A percentile compares a stretch with the other conserved stretches of the same genome.
Conservation (phyloP, 2,113 vertebrate genomes). For the Nothoprocta pentlandii region DNA sequence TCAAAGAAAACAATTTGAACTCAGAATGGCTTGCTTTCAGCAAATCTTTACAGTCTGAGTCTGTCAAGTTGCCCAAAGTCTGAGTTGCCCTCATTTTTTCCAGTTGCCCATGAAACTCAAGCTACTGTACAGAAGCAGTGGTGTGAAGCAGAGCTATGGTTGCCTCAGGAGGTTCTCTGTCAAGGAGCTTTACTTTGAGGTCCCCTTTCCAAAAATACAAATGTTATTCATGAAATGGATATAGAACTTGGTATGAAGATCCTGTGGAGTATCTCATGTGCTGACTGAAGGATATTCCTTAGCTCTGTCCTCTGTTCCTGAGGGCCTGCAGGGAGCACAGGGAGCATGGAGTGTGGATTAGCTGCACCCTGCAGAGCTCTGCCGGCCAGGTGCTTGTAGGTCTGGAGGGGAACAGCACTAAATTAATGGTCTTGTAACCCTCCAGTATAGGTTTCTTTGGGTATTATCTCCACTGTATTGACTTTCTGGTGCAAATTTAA, state of each 20-base stretch:
- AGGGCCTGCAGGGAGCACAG: background rate
- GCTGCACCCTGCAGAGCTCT: rapidly evolving
- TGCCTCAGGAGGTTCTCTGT: background rate
- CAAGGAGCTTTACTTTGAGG: background rate
- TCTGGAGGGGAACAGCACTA: background rate
- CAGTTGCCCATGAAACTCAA: background rate
- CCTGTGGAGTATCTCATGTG: rapidly evolving
- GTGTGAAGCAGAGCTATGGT: background rate
- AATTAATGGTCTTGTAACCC: background rate
- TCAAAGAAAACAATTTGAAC: background rate
- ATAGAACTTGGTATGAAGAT: background rate
- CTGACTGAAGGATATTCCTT: background rate
- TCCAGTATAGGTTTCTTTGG: background rate
- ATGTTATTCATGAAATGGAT: rapidly evolving
- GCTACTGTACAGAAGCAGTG: background rate
- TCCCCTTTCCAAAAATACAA: background rate
- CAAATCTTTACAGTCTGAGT: background rate
- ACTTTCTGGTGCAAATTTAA: background rate
- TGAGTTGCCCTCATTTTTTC: background rate
- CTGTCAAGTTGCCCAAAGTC: background rate
- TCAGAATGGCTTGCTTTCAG: background rate
- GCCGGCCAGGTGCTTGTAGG: background rate
- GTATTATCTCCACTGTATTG: background rate
- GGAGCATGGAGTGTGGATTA: background rate
- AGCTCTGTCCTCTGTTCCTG: background rate